A percentile compares a stretch with the other conserved stretches of the same genome.
These are phyloP conservation scores for Capricornis sumatraensis DNA, from an alignment of 2,113 vertebrate genomes.

Conservation along the genomic window DNA sequence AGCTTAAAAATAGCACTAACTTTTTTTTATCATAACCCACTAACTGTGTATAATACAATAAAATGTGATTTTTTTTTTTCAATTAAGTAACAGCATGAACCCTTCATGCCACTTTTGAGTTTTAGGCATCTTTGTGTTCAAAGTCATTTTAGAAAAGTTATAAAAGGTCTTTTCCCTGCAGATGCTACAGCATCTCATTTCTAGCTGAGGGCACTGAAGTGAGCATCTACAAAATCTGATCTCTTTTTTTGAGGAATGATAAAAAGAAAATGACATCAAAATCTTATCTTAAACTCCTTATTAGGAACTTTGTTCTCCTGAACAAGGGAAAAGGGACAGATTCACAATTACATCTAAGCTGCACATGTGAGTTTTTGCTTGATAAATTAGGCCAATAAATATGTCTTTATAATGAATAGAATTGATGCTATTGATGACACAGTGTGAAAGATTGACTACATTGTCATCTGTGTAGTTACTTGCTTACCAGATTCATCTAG, in stretches of 20 bases:
- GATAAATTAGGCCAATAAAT: background rate
- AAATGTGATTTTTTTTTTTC: background rate
- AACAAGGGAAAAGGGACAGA: background rate
- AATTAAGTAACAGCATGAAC: background rate
- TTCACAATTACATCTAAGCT: background rate
- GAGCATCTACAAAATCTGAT: background rate
- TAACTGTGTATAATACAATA: background rate
- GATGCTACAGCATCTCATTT: background rate
- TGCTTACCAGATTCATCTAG: background rate
- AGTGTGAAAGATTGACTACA: background rate
- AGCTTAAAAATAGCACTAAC: background rate
- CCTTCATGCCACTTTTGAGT: background rate
- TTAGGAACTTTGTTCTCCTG: background rate
- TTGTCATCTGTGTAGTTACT: background rate
- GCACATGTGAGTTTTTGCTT: background rate
- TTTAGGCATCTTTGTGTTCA: background rate
- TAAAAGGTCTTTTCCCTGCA: background rate
- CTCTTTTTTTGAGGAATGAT: background rate
- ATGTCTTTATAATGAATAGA: background rate
- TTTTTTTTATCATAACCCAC: background rate
- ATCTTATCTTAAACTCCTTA: background rate
- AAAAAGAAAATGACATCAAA: slow-evolving; percentile 11
- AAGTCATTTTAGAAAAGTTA: background rate
- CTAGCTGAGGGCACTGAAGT: background rate
- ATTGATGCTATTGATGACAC: background rate